Conservation (phyloP, 2,797 vertebrate species). For the Champsocephalus esox region DNA sequence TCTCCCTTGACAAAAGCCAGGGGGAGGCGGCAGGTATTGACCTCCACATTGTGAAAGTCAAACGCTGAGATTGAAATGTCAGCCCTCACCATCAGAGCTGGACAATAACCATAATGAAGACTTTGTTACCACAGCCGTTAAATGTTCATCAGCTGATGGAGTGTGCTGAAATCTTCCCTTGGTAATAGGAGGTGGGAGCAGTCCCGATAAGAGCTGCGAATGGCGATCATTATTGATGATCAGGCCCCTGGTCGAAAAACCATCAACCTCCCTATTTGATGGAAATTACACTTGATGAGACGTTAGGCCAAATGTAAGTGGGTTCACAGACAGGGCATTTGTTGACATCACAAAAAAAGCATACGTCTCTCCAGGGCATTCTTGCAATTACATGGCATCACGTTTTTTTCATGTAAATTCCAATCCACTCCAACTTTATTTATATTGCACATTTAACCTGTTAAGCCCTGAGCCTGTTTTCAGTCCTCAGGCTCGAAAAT, state of each 20-base stretch:
- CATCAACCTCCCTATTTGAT: conserved; percentile 63
- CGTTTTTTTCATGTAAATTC: no score
- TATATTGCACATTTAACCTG: no score
- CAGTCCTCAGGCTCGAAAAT: no score
- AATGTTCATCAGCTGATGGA: conserved; percentile 65
- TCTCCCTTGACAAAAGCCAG: conserved; percentile 19
- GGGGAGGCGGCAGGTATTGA: conserved; percentile 42
- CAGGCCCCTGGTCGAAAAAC: conserved; percentile 54
- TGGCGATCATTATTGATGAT: conserved; percentile 60
- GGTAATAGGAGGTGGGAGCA: conserved; percentile 32
- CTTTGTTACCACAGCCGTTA: conserved; percentile 61
- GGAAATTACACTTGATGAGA: conserved; percentile 47
- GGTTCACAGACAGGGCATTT: conserved; percentile 61
- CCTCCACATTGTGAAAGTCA: conserved; percentile 66
- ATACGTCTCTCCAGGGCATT: conserved; percentile 7
- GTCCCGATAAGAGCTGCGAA: conserved; percentile 42
- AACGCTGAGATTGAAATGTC: conserved; percentile 62
- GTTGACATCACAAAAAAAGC: conserved; percentile 27
- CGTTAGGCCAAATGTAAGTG: conserved; percentile 38
- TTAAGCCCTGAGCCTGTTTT: no score
- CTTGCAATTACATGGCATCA: not conserved
- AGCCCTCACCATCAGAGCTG: conserved; percentile 52
- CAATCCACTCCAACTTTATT: no score
- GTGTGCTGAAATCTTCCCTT: conserved; percentile 48
- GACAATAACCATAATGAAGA: conserved; percentile 70